These are phyloP conservation scores for Pelodiscus sinensis DNA, from an alignment of 2,113 vertebrate species.

Conservation along the genomic window DNA sequence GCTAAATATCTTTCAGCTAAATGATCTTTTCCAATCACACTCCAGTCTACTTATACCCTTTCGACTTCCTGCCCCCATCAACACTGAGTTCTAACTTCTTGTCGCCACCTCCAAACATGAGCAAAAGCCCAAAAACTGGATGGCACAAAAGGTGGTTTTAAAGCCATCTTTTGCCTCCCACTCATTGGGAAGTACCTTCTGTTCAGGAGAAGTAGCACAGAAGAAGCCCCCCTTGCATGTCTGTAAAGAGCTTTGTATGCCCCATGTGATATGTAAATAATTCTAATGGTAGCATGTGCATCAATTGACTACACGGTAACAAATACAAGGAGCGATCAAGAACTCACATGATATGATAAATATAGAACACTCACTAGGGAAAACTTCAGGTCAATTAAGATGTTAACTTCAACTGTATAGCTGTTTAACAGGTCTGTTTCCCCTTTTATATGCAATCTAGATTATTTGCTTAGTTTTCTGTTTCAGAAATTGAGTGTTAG, in stretches of 20 bases:
- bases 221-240: not conserved
- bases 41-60: not conserved
- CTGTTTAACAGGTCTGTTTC: not conserved
- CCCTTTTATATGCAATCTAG: rapidly evolving
- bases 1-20: not conserved
- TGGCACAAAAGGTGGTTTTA: not conserved
- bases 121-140: not conserved
- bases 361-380: not conserved
- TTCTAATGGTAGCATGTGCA: rapidly evolving
- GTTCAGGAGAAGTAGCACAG: not conserved
- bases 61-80: not conserved
- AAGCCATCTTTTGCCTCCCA: not conserved
- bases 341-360: not conserved
- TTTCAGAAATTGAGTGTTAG: not conserved
- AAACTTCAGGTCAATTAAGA: rapidly evolving
- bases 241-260: not conserved
- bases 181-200: not conserved
- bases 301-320: rapidly evolving
- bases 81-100: not conserved
- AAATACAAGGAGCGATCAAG: not conserved
- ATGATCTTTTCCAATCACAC: not conserved
- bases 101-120: not conserved
- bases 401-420: not conserved
- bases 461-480: not conserved
- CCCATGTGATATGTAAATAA: not conserved